Base-by-base conservation (phyloP, 2,888 invertebrate genomes). In the Toxonevra muliebris region DNA sequence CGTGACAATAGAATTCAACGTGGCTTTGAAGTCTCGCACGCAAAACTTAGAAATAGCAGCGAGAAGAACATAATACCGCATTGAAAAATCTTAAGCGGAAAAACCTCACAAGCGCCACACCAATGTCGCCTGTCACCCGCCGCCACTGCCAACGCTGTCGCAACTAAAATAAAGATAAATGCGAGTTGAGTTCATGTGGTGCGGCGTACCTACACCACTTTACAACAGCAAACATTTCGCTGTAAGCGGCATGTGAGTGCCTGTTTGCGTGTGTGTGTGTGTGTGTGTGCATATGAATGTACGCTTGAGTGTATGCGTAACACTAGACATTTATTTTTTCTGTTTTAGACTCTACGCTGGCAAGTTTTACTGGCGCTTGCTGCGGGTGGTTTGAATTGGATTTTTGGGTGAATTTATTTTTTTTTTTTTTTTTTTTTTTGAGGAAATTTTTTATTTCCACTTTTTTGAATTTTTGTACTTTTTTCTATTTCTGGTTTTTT, bases 101-200 rank as follows among this genome's bases (percentile, higher is more conserved):
- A 13, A 20, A 17, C 41, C 9, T 50, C 43, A 11, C 13, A 30
- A 2, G 30, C 30, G 30, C 30, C 7, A 2, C 30, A 30, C 30
- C 30, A 30, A 7, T 30, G 30, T 30, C 30, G 30, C 11, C 74
- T 75, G 72, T 74, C 76, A 76, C 77, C 30, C 30, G 30, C 30
- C 7, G 30, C 30, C 30, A 4, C 30, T 30, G 30, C 30, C 30
- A n/a, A n/a, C n/a, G 2, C 30, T 30, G 30, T 7, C 30, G 30
- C 30, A 30, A 4, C 7, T 4, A 30, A 77, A 79, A 80, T 78
- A 76, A 76, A 79, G 80, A 78, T 77, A 79, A 81, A 79, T 82
- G 80, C 70, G 80, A 82, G 78, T 30, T 30, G 30, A 30, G 30
- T 79, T 80, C 74, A 73, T 67, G 71, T 62, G 69, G 70, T 69